A percentile compares a stretch with the other conserved stretches of the same genome.
Conservation (phyloP, 2,113 vertebrate genomes). For the Bambusicola thoracicus region DNA sequence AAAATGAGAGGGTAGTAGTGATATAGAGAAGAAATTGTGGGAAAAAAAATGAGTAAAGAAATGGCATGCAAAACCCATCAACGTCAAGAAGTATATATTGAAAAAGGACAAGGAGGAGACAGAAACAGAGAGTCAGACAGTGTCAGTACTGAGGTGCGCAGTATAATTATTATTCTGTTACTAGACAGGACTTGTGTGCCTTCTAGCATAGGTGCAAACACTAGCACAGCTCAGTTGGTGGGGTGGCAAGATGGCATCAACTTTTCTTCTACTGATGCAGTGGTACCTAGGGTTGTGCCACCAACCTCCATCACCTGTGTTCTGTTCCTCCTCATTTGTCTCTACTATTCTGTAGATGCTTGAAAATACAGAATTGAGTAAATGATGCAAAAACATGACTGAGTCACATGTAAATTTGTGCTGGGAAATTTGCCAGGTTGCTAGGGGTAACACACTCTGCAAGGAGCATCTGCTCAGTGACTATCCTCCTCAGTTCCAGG, state of each 20-base stretch:
- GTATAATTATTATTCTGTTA: background rate
- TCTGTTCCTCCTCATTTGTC: background rate
- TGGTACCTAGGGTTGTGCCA: background rate
- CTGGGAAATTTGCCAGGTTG: slow-evolving; percentile 60
- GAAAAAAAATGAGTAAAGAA: background rate
- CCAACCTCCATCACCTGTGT: background rate
- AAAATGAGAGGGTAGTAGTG: background rate
- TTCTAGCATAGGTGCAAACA: background rate
- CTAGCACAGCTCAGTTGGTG: background rate
- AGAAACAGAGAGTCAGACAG: background rate
- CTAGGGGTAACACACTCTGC: slow-evolving; percentile 28
- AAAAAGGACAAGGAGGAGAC: background rate
- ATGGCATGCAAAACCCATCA: background rate
- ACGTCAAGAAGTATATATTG: background rate
- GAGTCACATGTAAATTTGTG: slow-evolving; percentile 10
- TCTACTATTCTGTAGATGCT: background rate
- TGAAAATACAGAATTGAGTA: slow-evolving; percentile 6
- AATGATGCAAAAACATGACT: slow-evolving; percentile 32
- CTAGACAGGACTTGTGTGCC: background rate
- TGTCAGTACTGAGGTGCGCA: background rate
- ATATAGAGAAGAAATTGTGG: background rate
- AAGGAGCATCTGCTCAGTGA: slow-evolving; percentile 33
- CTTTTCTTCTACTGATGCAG: background rate
- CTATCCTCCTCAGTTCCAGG: background rate
- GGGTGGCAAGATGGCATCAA: background rate